phyloP scores from a whole-genome alignment of 2,113 vertebrate genomes.

The Ceuthmochares aereus region DNA sequence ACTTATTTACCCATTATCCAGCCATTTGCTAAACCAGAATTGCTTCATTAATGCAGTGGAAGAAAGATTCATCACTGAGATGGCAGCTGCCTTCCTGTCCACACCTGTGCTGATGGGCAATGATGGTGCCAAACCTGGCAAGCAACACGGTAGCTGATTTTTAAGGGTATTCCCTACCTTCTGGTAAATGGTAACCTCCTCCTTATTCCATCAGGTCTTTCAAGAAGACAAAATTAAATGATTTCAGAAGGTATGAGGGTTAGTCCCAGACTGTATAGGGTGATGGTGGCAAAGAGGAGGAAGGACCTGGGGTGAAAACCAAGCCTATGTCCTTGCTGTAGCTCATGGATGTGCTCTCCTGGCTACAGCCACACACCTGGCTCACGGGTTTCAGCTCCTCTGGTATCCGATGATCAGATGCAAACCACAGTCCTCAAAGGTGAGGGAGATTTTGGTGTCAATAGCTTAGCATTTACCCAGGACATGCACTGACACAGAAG shows the following conservation, averaged over 20 bases:
- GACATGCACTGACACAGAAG: neutral
- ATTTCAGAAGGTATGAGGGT: neutral
- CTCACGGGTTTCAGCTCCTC: neutral
- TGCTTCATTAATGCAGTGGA: neutral
- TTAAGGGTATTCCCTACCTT: neutral
- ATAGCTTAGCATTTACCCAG: neutral
- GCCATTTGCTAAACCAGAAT: neutral
- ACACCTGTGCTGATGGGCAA: neutral
- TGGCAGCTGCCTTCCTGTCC: neutral
- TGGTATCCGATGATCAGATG: rapidly evolving
- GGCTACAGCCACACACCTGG: neutral
- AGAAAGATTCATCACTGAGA: neutral
- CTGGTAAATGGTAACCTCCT: neutral
- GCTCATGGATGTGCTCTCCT: neutral
- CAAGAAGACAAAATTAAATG: neutral
- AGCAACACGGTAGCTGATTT: neutral
- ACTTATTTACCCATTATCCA: neutral
- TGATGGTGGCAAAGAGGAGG: neutral
- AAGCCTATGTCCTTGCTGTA: neutral
- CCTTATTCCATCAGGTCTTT: neutral
- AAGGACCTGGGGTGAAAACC: neutral
- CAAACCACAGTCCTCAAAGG: neutral
- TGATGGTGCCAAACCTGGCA: neutral
- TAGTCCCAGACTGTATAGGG: neutral
- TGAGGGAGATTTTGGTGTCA: neutral